Conservation (phyloP, 2,888 invertebrate genomes). For the Macrophya annulata region DNA sequence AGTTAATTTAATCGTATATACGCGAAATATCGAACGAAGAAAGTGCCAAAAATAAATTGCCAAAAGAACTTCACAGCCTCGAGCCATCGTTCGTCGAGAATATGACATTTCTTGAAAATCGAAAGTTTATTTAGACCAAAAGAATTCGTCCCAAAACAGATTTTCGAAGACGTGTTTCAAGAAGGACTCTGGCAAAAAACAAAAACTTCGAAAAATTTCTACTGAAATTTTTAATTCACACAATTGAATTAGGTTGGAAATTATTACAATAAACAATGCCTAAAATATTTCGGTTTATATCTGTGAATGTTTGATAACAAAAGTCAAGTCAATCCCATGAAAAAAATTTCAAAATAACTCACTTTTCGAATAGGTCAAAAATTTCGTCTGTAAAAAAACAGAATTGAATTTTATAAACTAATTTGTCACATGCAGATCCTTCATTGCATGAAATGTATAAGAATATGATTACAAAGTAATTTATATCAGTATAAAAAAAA, state of each 20-base stretch:
- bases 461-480: too few relatives aligned
- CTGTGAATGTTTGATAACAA: too few relatives aligned
- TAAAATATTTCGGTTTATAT: not conserved
- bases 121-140: not conserved
- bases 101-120: not conserved
- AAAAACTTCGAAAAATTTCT: too few relatives aligned
- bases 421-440: too few relatives aligned
- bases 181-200: not conserved
- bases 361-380: too few relatives aligned
- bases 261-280: not conserved
- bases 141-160: not conserved
- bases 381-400: too few relatives aligned
- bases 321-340: too few relatives aligned
- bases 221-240: not conserved
- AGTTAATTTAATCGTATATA: not conserved
- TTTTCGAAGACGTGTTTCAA: not conserved
- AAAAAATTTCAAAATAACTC: too few relatives aligned
- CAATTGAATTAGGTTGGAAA: not conserved
- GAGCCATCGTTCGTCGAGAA: not conserved
- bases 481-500: too few relatives aligned
- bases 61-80: not conserved
- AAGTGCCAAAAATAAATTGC: not conserved
- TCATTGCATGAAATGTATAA: too few relatives aligned
- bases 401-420: too few relatives aligned
- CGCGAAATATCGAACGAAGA: not conserved